Conservation (phyloP, 2,113 vertebrate genomes). For the Pterophyllum scalare region DNA sequence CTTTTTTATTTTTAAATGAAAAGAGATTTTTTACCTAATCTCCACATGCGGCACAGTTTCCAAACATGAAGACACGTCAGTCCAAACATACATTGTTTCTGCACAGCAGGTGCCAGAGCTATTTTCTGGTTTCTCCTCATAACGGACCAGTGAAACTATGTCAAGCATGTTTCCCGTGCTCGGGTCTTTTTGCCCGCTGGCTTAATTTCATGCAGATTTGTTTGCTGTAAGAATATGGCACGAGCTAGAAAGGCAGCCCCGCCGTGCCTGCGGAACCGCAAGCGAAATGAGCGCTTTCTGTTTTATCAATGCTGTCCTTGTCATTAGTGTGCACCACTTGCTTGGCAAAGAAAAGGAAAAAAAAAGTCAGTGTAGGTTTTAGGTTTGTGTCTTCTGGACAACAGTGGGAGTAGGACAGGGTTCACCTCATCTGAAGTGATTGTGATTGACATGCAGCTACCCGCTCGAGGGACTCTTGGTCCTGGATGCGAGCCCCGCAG, state of each 20-base stretch:
- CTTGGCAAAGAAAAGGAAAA: neutral
- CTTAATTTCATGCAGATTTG: slow-evolving; percentile 44
- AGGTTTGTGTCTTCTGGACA: slow-evolving; percentile 55
- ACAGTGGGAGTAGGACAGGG: slow-evolving; percentile 32
- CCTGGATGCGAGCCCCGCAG: slow-evolving; percentile 40
- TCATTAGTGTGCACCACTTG: slow-evolving; percentile 2
- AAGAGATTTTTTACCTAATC: slow-evolving; percentile 62
- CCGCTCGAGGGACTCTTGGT: slow-evolving; percentile 50
- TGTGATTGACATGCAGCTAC: slow-evolving; percentile 62
- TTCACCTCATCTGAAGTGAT: slow-evolving; percentile 46
- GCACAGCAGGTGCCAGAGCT: slow-evolving; percentile 68
- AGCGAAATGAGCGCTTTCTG: neutral
- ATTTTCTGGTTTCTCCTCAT: slow-evolving; percentile 55
- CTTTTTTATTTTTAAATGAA: slow-evolving; percentile 8
- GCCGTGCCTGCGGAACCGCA: neutral
- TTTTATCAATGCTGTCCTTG: slow-evolving; percentile 26
- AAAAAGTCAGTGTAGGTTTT: slow-evolving; percentile 22
- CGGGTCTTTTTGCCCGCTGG: slow-evolving; percentile 15
- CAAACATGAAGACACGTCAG: slow-evolving; percentile 38
- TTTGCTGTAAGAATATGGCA: slow-evolving; percentile 32
- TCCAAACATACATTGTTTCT: slow-evolving; percentile 61
- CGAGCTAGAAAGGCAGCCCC: neutral
- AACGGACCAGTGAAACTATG: slow-evolving; percentile 48
- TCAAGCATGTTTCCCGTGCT: slow-evolving; percentile 54
- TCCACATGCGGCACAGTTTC: slow-evolving; percentile 42